Conservation (phyloP, 2,113 vertebrate species). For the Pelodiscus sinensis region DNA sequence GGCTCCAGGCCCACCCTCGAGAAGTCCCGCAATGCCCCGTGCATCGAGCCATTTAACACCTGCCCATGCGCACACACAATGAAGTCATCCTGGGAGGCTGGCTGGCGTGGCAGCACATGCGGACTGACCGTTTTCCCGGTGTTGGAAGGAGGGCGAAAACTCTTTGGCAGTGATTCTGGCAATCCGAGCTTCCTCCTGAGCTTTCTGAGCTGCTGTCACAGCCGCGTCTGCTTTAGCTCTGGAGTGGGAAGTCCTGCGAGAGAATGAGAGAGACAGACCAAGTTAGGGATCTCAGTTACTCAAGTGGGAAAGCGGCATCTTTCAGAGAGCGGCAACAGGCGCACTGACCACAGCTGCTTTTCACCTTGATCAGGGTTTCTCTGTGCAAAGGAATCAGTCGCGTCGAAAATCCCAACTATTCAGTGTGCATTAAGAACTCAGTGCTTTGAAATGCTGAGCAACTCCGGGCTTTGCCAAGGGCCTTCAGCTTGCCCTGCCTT, state of each 20-base stretch:
- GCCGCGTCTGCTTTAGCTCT: slow-evolving; percentile 94
- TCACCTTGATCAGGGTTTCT: neutral
- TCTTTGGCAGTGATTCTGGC: slow-evolving; percentile 98
- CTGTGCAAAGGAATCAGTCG: neutral
- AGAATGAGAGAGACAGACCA: neutral
- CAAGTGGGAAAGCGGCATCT: neutral
- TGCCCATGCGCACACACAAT: neutral
- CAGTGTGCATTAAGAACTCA: neutral
- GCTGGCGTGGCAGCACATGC: accelerated
- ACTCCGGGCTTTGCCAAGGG: neutral
- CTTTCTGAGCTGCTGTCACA: slow-evolving; percentile 90
- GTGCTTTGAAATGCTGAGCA: neutral
- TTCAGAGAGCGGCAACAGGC: neutral
- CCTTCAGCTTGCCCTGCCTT: neutral
- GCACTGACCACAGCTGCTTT: neutral
- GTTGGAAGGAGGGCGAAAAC: slow-evolving; percentile 97
- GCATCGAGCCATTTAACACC: neutral
- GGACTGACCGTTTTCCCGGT: slow-evolving; percentile 93
- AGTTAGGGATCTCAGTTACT: neutral
- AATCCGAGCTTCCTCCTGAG: slow-evolving; percentile 91
- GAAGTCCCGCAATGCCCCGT: neutral
- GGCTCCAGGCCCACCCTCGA: neutral
- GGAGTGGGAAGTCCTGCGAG: slow-evolving; percentile 92
- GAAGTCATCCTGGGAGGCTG: neutral
- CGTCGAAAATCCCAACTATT: neutral